Base-by-base conservation (phyloP, 2,797 vertebrate species). In the Lagorchestes hirsutus region DNA sequence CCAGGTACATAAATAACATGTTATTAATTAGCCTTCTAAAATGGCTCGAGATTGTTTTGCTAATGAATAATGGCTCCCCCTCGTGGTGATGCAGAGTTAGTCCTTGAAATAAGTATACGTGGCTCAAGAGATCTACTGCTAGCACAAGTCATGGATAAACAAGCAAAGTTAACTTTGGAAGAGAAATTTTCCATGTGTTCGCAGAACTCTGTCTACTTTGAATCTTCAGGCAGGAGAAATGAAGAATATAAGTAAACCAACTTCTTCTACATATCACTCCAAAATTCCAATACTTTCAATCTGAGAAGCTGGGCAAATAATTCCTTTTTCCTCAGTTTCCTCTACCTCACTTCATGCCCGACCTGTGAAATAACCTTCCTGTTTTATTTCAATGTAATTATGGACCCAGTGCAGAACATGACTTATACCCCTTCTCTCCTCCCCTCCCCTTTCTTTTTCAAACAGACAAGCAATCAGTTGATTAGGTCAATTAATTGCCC, bases 91-190 rank as follows among this genome's bases (percentile, higher is more conserved):
- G 14, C 31, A 93, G 52, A 96, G 82, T 55, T 92, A 92, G 56
- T 93, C 31, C 34, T 97, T 90, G 90, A 93, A 92, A 55, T 92
- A 93, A 92, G 13, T 29, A 31, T 31, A 74, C 59, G 55, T 22
- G 92, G 58, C 31, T 95, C 18, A 94, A 62, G 87, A 95, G 54
- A 62, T 24, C 29, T 46, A 1, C 40, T 92, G 5, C n/a, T 95
- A 93, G 46, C 46, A 94, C 28, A 18, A 31, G 31, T 55, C 90
- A n/a, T 55, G 34, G 31, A 92, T 93, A 93, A 50, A 46, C 58
- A 58, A 92, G 13, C 28, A 92, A 95, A 82, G 67, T 92, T 82
- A 95, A 82, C 58, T 93, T 55, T 93, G 82, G 54, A 96, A 97
- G 46, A 92, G 34, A 95, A 91, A 94, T 52, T 93, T 93, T 50